A percentile compares a stretch with the other conserved stretches of the same genome.
Conservation (phyloP, 2,888 invertebrate genomes). For the Phrixothrix hirtus region DNA sequence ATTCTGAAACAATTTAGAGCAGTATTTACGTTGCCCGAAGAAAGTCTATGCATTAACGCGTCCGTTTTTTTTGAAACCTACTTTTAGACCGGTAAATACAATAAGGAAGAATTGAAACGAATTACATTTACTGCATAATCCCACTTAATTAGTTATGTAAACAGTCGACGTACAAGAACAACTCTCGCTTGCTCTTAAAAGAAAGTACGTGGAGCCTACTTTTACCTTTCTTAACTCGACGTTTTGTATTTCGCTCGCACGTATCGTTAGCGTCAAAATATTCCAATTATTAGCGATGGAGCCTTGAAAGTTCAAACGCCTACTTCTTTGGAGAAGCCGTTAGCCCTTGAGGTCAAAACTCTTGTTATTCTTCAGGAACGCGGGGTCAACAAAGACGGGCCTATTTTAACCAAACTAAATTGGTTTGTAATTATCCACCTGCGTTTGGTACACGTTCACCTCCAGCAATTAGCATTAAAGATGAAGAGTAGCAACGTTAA, state of each 20-base stretch:
- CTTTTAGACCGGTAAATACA: conserved; percentile 4
- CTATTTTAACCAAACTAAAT: conserved; percentile 4
- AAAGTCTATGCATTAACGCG: conserved; percentile 3
- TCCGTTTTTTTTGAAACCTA: neutral
- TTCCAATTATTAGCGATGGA: conserved; percentile 24
- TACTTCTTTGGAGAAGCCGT: conserved; percentile 15
- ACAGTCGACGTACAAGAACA: conserved; percentile 8
- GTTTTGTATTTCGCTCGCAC: too few species aligned
- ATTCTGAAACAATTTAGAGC: too few species aligned
- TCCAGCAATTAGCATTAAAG: conserved; percentile 4
- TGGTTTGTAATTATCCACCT: conserved; percentile 2
- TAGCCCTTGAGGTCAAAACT: conserved; percentile 23
- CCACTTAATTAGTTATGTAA: conserved; percentile 20
- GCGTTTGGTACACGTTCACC: conserved; percentile 4
- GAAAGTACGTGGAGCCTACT: conserved; percentile 16
- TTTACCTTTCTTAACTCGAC: conserved; percentile 14
- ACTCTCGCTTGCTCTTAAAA: conserved; percentile 13
- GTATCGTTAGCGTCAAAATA: too few species aligned
- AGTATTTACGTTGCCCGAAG: conserved; percentile 6
- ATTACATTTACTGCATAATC: conserved; percentile 7
- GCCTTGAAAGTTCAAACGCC: conserved; percentile 36
- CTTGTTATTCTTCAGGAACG: conserved; percentile 7
- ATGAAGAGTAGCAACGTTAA: neutral
- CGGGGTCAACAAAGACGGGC: conserved; percentile 14
- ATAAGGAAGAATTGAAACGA: conserved; percentile 17